Conservation (phyloP, 2,113 vertebrate species). For the Notarius lentiginosus region DNA sequence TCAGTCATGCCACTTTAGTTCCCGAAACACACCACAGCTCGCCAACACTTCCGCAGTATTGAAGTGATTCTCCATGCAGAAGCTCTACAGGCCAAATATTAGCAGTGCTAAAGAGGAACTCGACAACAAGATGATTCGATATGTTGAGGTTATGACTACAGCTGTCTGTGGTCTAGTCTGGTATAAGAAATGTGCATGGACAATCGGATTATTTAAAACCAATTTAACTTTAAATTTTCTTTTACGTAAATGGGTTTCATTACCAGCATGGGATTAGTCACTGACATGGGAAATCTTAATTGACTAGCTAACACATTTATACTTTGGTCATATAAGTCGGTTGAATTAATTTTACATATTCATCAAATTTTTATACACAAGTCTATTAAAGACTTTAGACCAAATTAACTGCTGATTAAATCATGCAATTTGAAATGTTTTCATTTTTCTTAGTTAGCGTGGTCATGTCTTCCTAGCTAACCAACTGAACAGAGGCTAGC, state of each 20-base stretch:
- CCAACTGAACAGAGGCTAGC: background rate
- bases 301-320: background rate
- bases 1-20: too few relatives aligned
- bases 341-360: background rate
- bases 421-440: background rate
- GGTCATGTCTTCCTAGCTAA: background rate
- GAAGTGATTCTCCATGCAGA: background rate
- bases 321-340: background rate
- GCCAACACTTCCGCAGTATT: background rate
- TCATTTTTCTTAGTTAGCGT: background rate
- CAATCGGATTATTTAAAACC: background rate
- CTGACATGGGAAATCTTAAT: background rate
- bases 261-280: background rate
- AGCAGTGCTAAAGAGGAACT: background rate
- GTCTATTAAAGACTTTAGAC: background rate
- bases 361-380: background rate
- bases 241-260: background rate
- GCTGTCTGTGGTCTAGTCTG: background rate
- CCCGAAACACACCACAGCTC: background rate
- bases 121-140: background rate
- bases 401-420: background rate
- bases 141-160: background rate
- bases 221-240: background rate
- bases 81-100: background rate
- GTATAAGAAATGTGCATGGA: background rate